These are phyloP conservation scores for Malurus leucopterus DNA, from an alignment of 2,797 vertebrate genomes.

Conservation along the genomic window DNA sequence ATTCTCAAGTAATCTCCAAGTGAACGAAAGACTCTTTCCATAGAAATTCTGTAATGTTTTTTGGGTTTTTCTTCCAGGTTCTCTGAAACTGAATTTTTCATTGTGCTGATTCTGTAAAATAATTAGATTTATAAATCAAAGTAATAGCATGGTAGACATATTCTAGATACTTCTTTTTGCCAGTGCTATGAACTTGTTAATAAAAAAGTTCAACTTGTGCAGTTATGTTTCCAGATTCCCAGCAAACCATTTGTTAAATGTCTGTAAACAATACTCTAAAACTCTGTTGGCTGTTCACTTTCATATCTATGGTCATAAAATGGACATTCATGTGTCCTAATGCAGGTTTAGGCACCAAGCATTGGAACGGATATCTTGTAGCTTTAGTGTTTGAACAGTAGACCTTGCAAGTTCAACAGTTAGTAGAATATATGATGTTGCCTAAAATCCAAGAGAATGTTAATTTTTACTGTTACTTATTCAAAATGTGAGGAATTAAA, in stretches of 20 bases:
- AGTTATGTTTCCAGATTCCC: background rate
- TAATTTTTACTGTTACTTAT: background rate
- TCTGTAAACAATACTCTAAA: background rate
- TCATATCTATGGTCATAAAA: background rate
- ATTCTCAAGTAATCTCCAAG: background rate
- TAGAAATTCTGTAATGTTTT: background rate
- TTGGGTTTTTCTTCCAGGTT: background rate
- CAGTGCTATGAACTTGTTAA: background rate
- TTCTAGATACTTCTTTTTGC: background rate
- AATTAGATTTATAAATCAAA: background rate
- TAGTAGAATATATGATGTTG: background rate
- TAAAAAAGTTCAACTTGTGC: background rate
- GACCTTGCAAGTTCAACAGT: background rate
- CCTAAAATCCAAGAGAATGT: background rate
- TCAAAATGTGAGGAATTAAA: background rate
- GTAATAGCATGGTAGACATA: background rate
- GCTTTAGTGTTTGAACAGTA: background rate
- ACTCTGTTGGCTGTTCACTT: background rate
- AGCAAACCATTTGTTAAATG: background rate
- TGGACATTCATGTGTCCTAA: background rate
- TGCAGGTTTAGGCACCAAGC: background rate
- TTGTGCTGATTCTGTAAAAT: background rate
- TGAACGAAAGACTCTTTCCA: background rate
- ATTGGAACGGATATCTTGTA: background rate
- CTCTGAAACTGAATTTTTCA: background rate